Base-by-base conservation (phyloP, 2,888 invertebrate species). In the Phragmatobia fuliginosa region DNA sequence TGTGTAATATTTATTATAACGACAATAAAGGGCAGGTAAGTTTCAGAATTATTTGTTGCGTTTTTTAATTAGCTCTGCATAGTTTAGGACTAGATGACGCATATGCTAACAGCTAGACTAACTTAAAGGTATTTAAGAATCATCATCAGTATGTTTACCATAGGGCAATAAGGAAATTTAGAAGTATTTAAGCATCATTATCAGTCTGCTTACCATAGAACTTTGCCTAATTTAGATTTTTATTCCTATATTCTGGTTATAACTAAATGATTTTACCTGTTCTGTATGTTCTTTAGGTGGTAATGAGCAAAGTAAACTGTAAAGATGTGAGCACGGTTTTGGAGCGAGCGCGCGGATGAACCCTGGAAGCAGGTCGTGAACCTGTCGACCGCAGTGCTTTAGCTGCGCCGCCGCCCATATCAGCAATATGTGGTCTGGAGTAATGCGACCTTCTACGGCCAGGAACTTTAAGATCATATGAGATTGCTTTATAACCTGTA, bases 341-440 rank as follows among this genome's bases (percentile, higher is more conserved):
- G 98, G 97, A 16, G 99, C 98, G 73, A 99, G 92, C 85, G 98
- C 98, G 85, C 99, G 98, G 3, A 99, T 98, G 76, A 99, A 96
- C 0, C 98, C 98, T 1, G 98, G 98, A 75, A 99, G 92, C 60
- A 99, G 95, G 91, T 99, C 99, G 87, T 98, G 98, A 74, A 99
- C 98, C 76, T 99, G 98, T 83, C 98, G 97, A 1, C 98, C 97
- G 88, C 99, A 99, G 90, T 99, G 99, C 90, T 99, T 99, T 66
- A 99, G 91, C 90, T 99, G 99, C 1, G 99, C 98, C 0, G 99
- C 98, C 79, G 98, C 98, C 99, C 99, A 99, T 76, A 99, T 98
- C 56, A 98, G 96, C 87, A 99, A 98, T 80, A 99, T 97, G 83
- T 99, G 98, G 71, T 98, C 98, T 70, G 97, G 97, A 0, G 98